These are phyloP conservation scores for Ectropis grisescens DNA, from an alignment of 1,140 invertebrate genomes.

Conservation along the genomic window DNA sequence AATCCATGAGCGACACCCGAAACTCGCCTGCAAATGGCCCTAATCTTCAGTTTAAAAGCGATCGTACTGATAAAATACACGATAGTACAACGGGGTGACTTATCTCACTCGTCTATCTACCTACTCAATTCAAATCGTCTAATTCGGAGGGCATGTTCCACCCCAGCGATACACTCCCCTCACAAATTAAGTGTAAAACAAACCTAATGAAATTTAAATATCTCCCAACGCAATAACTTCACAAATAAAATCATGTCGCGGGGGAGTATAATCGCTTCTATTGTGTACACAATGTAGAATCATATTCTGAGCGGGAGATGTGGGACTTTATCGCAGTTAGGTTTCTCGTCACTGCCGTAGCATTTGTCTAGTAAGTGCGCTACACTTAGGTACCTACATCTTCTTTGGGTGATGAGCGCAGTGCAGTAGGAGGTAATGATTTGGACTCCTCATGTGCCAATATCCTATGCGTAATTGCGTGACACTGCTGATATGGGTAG, in stretches of 20 bases:
- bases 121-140: constrained; percentile 44
- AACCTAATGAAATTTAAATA: constrained; percentile 70
- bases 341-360: no score
- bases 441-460: no score
- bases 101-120: constrained; percentile 44
- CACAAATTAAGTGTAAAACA: constrained; percentile 70
- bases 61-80: constrained; percentile 14
- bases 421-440: no score
- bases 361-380: no score
- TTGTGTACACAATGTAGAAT: constrained; percentile 61
- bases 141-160: constrained; percentile 41
- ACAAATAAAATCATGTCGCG: constrained; percentile 67
- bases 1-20: constrained; percentile 6
- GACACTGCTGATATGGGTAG: no score
- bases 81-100: constrained; percentile 32
- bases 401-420: no score
- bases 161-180: constrained; percentile 52
- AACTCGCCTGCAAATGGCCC: constrained; percentile 13
- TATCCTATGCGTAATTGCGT: no score
- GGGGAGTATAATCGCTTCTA: constrained; percentile 59
- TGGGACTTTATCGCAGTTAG: constrained; percentile 30
- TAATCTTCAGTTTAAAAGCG: constrained; percentile 25
- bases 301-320: constrained; percentile 21
- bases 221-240: constrained; percentile 62
- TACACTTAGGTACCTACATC: no score